A percentile compares a stretch with the other conserved stretches of the same genome.
Evolutionary conservation across 2,888 invertebrate species (phyloP).

Genomic region (Diogma glabrata): DNA sequence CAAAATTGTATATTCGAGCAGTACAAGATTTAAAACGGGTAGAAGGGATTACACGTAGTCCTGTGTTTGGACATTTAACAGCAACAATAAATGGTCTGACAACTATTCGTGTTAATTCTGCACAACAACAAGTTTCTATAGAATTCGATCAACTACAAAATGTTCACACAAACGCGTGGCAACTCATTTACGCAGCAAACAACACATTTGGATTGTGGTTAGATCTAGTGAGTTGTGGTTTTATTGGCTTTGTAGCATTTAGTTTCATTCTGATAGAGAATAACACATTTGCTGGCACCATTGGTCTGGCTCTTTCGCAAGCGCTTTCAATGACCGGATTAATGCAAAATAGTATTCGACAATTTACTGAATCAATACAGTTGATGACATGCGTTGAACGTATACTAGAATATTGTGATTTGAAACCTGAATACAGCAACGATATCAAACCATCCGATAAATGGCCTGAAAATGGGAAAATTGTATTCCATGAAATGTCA

Average conservation of each 20-base stretch:
- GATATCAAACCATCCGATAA: slow-evolving; percentile 41
- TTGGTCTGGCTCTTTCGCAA: slow-evolving; percentile 56
- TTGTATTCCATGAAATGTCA: slow-evolving; percentile 42
- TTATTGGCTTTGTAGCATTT: slow-evolving; percentile 51
- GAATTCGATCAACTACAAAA: slow-evolving; percentile 66
- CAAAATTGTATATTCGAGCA: slow-evolving; percentile 57
- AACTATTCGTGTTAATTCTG: slow-evolving; percentile 70
- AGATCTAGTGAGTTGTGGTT: slow-evolving; percentile 56
- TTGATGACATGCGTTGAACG: slow-evolving; percentile 65
- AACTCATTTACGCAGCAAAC: slow-evolving; percentile 31
- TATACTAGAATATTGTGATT: slow-evolving; percentile 56
- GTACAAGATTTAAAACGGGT: slow-evolving; percentile 63
- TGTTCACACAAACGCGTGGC: slow-evolving; percentile 36
- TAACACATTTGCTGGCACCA: slow-evolving; percentile 52
- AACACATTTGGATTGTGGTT: slow-evolving; percentile 61
- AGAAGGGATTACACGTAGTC: slow-evolving; percentile 69
- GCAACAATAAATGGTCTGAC: slow-evolving; percentile 75
- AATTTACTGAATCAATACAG: slow-evolving; percentile 55
- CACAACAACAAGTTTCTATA: slow-evolving; percentile 53
- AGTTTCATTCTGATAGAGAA: slow-evolving; percentile 48
- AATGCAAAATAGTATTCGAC: slow-evolving; percentile 59
- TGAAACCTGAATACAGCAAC: slow-evolving; percentile 44
- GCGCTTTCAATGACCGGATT: slow-evolving; percentile 56
- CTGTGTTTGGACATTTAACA: slow-evolving; percentile 85
- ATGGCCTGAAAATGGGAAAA: slow-evolving; percentile 59